Evolutionary conservation across 2,888 invertebrate genomes (phyloP), one percentile per base, ranked within the genome.

Genomic region (Schizotus pectinicornis): DNA sequence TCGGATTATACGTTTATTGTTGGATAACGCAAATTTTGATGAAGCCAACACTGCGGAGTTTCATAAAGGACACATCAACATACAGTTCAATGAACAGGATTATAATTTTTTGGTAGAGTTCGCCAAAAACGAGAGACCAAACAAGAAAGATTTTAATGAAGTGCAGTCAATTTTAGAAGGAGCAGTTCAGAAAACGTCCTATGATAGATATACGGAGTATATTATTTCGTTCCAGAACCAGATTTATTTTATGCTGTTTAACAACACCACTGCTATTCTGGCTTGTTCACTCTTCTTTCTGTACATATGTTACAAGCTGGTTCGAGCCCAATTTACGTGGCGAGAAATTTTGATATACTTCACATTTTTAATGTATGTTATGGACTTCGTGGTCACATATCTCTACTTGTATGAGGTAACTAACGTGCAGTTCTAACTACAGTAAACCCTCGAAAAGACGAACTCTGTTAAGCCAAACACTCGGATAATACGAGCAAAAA

Each of bases 181-280:
- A 6, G 56, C 59, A 8, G 9, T 60, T 5, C 42, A 56, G 8
- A 60, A 51, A 37, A 12, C 56, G 7, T 3, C 42, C n/a, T 8
- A 11, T n/a, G 51, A 61, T 14, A 22, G 37, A 32, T 57, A 58
- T 13, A 36, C 36, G 30, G 43, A 51, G 12, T 14, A 47, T 6
- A 36, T 43, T 9, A 35, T 54, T 31, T 31, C 47, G 33, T 3
- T 51, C 12, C 43, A 51, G 11, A 54, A 61, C 3, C 32, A 43
- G 14, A 36, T 56, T n/a, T 53, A 50, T 47, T 39, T 52, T 31
- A 1, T 46, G 7, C 9, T 62, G 35, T 54, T 61, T 49, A 36
- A 49, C 46, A 33, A 45, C 11, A 55, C 52, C 2, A 38, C 56
- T 35, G 38, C 45, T n/a, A 45, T 63, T 58, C 34, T 68, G 62